phyloP scores from a whole-genome alignment of 1,140 invertebrate genomes.

The Dreissena rostriformis region DNA sequence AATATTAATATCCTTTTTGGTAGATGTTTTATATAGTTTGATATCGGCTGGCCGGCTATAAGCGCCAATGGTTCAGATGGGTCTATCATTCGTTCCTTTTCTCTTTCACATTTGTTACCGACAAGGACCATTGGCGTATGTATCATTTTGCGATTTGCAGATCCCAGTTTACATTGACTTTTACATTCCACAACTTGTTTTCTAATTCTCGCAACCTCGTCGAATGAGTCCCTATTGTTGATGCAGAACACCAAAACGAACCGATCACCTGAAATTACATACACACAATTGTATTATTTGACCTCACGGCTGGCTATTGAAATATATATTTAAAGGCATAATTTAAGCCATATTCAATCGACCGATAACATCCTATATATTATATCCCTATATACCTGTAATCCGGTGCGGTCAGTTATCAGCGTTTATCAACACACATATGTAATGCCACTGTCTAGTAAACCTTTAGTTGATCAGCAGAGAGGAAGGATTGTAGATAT shows the following conservation, averaged over 20 bases:
- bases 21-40: conserved; percentile 90
- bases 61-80: conserved; percentile 64
- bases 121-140: conserved; percentile 91
- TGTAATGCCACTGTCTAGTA: neutral
- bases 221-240: conserved; percentile 91
- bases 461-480: no score
- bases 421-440: neutral
- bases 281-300: no score
- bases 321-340: no score
- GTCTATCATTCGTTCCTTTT: conserved; percentile 84
- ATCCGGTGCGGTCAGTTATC: no score
- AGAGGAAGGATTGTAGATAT: no score
- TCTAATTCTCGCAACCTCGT: conserved; percentile 90
- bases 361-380: no score
- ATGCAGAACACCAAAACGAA: conserved; percentile 93
- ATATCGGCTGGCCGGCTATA: conserved; percentile 80
- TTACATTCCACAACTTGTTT: conserved; percentile 89
- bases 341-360: no score
- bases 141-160: conserved; percentile 42
- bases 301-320: no score
- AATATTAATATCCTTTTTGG: conserved; percentile 89
- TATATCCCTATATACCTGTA: no score
- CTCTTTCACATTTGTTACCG: conserved; percentile 90
- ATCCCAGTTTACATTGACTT: conserved; percentile 62
- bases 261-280: conserved; percentile 87